Evolutionary conservation across 1,140 invertebrate genomes (phyloP), one percentile per base, ranked within the genome.

Genomic region (Sycophila sp.): DNA sequence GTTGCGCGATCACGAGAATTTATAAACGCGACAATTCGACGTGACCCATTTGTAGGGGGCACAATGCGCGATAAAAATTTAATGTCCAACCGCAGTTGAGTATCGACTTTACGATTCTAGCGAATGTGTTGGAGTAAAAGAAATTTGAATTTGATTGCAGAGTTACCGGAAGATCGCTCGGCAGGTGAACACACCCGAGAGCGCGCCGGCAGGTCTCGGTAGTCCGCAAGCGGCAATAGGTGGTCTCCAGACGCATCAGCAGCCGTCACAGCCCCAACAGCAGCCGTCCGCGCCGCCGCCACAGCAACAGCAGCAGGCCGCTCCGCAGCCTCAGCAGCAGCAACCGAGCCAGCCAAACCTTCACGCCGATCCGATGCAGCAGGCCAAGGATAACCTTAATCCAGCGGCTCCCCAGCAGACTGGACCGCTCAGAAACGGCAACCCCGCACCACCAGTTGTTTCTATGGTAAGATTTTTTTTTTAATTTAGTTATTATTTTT

Each of bases 381-480:
- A 86, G 63, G 78, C 83, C 70, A 86, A 86, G 77, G 85, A 86
- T 76, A 83, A 78, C 77, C 79, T 86, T 10, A 85, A 85, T 74
- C 77, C 83, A 30, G 79, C 78, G 75, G 79, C 78, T 72, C 81
- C 76, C 76, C 85, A 86, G 75, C 84, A 85, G 80, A 72, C 84
- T 59, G 81, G 80, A 60, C 73, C 78, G 56, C 78, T 86, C 36
- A 80, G 85, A 66, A 86, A 86, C 80, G 85, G 85, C 56, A 85
- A 85, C 68, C 80, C 83, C 47, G 83, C 80, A 30, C 81, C 85
- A 62, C 83, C 85, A 30, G 85, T 86, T 67, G 85, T 86, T 32
- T 84, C 84, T 30, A 86, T 86, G 84, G 85, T 86, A 30, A 85
- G 83, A n/a, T n/a, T n/a, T n/a, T n/a, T n/a, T n/a, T n/a, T n/a